These are phyloP conservation scores for Ctenosaura bakeri DNA, from an alignment of 2,797 vertebrate species.

Conservation along the genomic window DNA sequence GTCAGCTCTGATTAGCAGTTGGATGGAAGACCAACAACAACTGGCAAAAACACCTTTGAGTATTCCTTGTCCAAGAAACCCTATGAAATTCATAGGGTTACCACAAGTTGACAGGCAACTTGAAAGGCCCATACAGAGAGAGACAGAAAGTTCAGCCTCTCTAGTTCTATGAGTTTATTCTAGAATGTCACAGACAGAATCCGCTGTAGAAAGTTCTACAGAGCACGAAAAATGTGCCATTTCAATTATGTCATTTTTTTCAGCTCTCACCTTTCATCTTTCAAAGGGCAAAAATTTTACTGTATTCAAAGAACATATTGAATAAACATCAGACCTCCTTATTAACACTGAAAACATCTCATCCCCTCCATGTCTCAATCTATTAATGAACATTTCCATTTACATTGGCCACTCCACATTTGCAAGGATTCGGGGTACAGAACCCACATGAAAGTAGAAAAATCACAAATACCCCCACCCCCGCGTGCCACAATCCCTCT, in stretches of 20 bases:
- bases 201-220: not conserved
- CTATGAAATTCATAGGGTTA: too few species aligned
- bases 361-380: slow-evolving; percentile 2
- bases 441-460: too few species aligned
- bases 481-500: too few species aligned
- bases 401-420: not conserved
- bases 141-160: not conserved
- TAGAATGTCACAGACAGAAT: slow-evolving; percentile 11
- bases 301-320: not conserved
- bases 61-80: too few species aligned
- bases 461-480: too few species aligned
- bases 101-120: too few species aligned
- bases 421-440: too few species aligned
- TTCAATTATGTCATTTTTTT: slow-evolving; percentile 10
- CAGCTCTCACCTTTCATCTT: not conserved
- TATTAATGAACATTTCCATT: slow-evolving; percentile 34
- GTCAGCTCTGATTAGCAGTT: too few species aligned
- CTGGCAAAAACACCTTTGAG: too few species aligned
- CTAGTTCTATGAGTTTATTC: not conserved
- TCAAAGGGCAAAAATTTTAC: not conserved
- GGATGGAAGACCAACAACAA: too few species aligned
- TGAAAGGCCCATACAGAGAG: too few species aligned
- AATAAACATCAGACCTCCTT: not conserved
- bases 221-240: slow-evolving; percentile 13
- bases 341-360: not conserved